Conservation (phyloP, 2,797 vertebrate species). For the Pseudomugil tenellus region DNA sequence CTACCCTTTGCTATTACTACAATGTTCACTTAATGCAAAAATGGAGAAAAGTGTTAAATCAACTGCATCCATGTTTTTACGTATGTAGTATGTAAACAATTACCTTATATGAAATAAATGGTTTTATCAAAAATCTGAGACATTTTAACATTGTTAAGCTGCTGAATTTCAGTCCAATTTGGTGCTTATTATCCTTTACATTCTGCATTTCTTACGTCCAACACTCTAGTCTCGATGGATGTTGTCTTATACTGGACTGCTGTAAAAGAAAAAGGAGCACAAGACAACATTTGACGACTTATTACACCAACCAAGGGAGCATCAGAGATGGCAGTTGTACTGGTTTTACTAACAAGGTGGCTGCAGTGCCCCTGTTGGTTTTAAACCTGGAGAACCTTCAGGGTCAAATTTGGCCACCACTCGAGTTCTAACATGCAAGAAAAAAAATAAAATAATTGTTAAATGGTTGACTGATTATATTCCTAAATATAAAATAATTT, state of each 20-base stretch:
- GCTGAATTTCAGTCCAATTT: constrained; percentile 66
- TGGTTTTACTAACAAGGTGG: constrained; percentile 36
- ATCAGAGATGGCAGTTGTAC: constrained; percentile 18
- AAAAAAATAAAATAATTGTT: too few relatives aligned
- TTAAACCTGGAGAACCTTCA: too few relatives aligned
- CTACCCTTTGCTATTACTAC: constrained; percentile 67
- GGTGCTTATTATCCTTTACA: constrained; percentile 56
- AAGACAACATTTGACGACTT: constrained; percentile 17
- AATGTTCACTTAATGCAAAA: constrained; percentile 74
- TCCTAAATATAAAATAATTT: too few relatives aligned
- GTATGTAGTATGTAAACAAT: constrained; percentile 86
- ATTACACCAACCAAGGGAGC: constrained; percentile 14
- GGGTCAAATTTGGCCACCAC: too few relatives aligned
- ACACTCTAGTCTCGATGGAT: constrained; percentile 35
- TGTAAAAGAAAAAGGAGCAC: constrained; percentile 33
- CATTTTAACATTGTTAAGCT: constrained; percentile 77
- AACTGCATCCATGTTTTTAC: constrained; percentile 81
- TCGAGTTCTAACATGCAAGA: too few relatives aligned
- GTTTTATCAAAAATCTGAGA: constrained; percentile 84
- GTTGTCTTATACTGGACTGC: constrained; percentile 32
- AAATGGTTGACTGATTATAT: too few relatives aligned
- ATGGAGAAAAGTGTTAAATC: constrained; percentile 70
- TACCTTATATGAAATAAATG: constrained; percentile 86
- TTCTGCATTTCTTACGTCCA: constrained; percentile 46
- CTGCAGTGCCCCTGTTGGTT: constrained; percentile 37